These are phyloP conservation scores for Herpailurus yagouaroundi DNA, from an alignment of 2,113 vertebrate species.

Conservation along the genomic window DNA sequence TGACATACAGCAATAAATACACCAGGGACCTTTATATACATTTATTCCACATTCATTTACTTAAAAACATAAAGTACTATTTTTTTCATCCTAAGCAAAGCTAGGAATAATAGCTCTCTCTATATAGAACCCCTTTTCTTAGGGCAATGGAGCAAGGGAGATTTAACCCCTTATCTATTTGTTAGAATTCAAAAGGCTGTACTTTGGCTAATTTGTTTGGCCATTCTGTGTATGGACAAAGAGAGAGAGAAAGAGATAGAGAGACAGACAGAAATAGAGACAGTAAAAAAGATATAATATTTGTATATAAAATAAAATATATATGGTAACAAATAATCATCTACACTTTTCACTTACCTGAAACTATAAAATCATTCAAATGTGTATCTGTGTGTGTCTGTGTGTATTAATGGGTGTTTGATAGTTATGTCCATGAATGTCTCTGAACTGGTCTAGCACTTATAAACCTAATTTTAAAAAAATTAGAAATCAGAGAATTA, in stretches of 20 bases:
- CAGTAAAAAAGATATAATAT: background rate
- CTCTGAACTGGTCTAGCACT: background rate
- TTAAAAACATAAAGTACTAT: conserved; percentile 79
- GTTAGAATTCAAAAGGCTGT: conserved; percentile 16
- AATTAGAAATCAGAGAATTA: background rate
- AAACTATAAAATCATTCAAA: background rate
- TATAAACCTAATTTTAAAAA: background rate
- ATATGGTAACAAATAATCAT: background rate
- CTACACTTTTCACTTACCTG: background rate
- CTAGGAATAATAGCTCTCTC: conserved; percentile 73
- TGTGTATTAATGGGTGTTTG: background rate
- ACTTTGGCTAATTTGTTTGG: background rate
- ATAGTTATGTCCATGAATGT: background rate
- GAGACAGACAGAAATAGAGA: background rate
- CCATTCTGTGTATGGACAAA: background rate
- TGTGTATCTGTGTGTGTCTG: background rate
- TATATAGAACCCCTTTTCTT: conserved; percentile 62
- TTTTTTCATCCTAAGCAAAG: conserved; percentile 68
- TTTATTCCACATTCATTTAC: conserved; percentile 79
- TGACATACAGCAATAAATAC: conserved; percentile 78
- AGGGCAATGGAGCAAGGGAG: background rate
- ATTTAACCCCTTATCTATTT: conserved; percentile 43
- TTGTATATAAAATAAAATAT: background rate
- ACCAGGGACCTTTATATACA: conserved; percentile 71
- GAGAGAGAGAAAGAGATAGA: background rate